These are phyloP conservation scores for Agriopis marginaria DNA, from an alignment of 2,888 invertebrate species.

Conservation along the genomic window DNA sequence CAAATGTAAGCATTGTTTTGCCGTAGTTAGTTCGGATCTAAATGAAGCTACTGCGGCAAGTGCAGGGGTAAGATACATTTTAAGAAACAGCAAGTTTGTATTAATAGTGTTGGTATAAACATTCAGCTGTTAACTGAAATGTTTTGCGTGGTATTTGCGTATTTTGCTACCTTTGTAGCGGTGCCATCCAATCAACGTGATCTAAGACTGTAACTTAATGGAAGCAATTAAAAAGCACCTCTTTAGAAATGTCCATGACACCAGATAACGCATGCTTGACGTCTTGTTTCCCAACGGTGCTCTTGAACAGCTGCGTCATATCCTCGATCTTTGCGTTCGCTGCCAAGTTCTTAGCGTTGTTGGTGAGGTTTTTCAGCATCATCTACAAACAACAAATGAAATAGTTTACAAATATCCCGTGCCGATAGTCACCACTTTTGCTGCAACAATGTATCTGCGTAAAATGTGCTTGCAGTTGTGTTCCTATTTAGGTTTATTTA, in stretches of 20 bases:
- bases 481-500: too few relatives aligned
- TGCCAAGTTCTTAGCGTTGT: conserved; percentile 96
- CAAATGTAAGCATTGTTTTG: too few relatives aligned
- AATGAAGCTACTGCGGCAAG: too few relatives aligned
- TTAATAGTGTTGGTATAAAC: too few relatives aligned
- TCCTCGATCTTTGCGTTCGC: conserved; percentile 99
- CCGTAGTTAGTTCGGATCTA: too few relatives aligned
- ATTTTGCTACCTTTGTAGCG: not conserved
- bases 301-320: conserved; percentile 98
- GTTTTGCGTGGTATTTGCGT: not conserved
- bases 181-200: too few relatives aligned
- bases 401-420: not conserved
- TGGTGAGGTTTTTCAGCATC: conserved; percentile 97
- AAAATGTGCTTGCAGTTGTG: too few relatives aligned
- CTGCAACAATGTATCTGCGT: too few relatives aligned
- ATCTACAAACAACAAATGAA: conserved; percentile 86
- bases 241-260: conserved; percentile 95
- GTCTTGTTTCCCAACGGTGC: conserved; percentile 96
- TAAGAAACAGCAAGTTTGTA: too few relatives aligned
- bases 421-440: too few relatives aligned
- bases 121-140: not conserved
- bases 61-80: too few relatives aligned
- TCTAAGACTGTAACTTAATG: too few relatives aligned
- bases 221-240: conserved; percentile 64
- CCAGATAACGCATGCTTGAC: conserved; percentile 96